Percentiles rank a stretch among this genome's conserved stretches.
Conservation (phyloP, 2,113 vertebrate genomes). For the Channa argus region DNA sequence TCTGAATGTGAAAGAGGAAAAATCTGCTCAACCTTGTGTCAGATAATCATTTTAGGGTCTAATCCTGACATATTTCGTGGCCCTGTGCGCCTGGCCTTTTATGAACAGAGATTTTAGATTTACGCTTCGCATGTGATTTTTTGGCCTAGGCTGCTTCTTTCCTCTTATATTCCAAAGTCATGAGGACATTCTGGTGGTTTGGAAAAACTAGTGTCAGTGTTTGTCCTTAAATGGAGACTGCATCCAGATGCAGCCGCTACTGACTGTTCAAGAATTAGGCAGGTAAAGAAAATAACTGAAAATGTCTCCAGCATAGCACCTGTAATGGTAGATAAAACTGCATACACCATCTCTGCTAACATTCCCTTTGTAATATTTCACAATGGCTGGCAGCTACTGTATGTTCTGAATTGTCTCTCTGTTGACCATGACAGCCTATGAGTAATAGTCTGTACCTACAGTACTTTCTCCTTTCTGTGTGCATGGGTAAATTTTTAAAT, state of each 20-base stretch:
- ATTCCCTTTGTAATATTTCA: background rate
- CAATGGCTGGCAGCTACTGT: no score
- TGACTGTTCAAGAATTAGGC: background rate
- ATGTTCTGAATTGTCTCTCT: background rate
- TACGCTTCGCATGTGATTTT: no score
- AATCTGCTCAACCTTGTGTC: no score
- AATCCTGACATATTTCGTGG: no score
- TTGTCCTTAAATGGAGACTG: background rate
- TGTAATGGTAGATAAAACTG: constrained; percentile 4
- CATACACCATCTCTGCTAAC: background rate
- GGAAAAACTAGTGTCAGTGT: background rate
- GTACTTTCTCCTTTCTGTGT: background rate
- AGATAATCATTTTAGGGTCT: no score
- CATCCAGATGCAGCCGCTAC: background rate
- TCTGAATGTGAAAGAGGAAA: no score
- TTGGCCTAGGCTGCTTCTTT: no score
- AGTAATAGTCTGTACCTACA: background rate
- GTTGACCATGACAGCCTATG: constrained; percentile 2
- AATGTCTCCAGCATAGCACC: background rate
- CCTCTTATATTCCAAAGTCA: background rate
- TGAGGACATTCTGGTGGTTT: background rate
- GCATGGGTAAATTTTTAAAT: constrained; percentile 18
- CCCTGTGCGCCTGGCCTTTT: no score
- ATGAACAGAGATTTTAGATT: no score
- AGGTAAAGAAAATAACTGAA: background rate